Conservation (phyloP, 1,140 invertebrate species). For the Leptopilina boulardi region DNA sequence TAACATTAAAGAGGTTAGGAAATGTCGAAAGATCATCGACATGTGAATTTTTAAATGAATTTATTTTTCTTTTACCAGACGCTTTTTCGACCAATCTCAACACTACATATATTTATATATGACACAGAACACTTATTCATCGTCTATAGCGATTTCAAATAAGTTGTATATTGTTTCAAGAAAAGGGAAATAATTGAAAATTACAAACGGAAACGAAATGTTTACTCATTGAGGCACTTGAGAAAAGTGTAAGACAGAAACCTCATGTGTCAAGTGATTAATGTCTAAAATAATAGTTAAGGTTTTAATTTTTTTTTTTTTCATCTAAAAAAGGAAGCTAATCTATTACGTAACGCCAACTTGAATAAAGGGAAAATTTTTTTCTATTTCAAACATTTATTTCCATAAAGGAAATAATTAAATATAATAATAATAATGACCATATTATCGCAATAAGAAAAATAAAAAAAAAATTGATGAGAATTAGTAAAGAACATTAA, state of each 20-base stretch:
- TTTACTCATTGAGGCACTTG: slow-evolving; percentile 6
- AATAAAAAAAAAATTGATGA: background rate
- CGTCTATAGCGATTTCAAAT: background rate
- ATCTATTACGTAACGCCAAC: background rate
- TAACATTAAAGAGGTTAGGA: too few relatives aligned
- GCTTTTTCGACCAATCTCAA: background rate
- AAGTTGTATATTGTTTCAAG: slow-evolving; percentile 25
- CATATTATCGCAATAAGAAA: background rate
- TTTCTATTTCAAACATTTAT: too few relatives aligned
- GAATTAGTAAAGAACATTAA: background rate
- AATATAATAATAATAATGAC: too few relatives aligned
- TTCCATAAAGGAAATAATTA: too few relatives aligned
- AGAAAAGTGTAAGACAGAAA: slow-evolving; percentile 18
- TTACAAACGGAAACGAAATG: background rate
- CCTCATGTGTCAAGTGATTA: slow-evolving; percentile 18
- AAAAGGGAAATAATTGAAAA: slow-evolving; percentile 19
- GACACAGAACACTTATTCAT: background rate
- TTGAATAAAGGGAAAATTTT: background rate
- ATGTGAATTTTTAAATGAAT: too few relatives aligned
- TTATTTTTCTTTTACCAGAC: background rate
- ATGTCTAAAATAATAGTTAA: slow-evolving; percentile 11
- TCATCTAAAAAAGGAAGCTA: background rate
- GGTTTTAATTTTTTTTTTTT: background rate
- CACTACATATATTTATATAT: background rate
- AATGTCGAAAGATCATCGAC: background rate